phyloP scores from a whole-genome alignment of 2,888 invertebrate genomes.

The Lissocephala sabroskyi region DNA sequence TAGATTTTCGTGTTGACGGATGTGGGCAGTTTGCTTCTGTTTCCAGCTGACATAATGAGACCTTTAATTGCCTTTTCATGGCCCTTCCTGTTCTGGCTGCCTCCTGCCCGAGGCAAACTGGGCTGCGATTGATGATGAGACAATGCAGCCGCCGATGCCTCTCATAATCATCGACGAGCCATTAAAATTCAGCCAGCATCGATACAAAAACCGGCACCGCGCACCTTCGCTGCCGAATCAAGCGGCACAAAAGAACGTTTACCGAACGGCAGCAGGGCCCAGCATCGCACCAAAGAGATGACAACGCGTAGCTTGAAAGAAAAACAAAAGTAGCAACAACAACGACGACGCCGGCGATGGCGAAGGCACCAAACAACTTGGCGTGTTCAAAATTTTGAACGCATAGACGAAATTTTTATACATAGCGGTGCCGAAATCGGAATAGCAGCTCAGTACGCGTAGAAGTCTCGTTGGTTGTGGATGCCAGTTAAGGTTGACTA shows the following conservation, averaged over 20 bases:
- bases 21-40: no score
- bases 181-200: no score
- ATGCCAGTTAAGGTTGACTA: constrained; percentile 64
- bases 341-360: neutral
- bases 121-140: no score
- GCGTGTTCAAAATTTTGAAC: constrained; percentile 14
- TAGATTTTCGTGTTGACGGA: no score
- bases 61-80: no score
- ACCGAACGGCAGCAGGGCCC: neutral
- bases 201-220: constrained; percentile 22
- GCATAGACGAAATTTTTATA: constrained; percentile 63
- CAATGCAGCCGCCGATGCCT: no score
- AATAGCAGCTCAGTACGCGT: constrained; percentile 70
- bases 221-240: constrained; percentile 32
- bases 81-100: no score
- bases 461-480: constrained; percentile 71
- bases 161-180: no score
- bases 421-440: constrained; percentile 66
- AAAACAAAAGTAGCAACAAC: constrained; percentile 12
- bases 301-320: constrained; percentile 6
- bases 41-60: no score
- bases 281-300: constrained; percentile 9
- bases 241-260: constrained; percentile 47
- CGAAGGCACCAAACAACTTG: no score
- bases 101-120: no score